Percentiles rank a stretch among this genome's conserved stretches.
Evolutionary conservation across 2,888 invertebrate species (phyloP).

Genomic region (Pollenia angustigena): DNA sequence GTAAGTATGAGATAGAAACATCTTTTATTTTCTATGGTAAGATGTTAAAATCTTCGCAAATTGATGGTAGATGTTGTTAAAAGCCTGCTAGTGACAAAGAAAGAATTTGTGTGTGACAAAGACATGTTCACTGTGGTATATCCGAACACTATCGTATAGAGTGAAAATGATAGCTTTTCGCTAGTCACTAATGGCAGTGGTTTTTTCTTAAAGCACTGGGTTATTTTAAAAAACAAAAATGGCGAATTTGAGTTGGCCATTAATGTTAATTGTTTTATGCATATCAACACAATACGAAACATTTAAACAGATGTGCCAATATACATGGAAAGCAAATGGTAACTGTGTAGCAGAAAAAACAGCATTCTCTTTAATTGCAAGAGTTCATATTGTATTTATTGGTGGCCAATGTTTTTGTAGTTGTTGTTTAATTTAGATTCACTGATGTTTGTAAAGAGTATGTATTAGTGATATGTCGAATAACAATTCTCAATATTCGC

Average conservation of each 20-base stretch:
- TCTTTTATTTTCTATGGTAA: too few relatives aligned
- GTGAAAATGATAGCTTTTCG: neutral
- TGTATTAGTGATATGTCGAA: too few relatives aligned
- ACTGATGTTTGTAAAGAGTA: conserved; percentile 37
- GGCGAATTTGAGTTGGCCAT: neutral
- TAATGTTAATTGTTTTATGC: conserved; percentile 23
- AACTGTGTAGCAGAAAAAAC: neutral
- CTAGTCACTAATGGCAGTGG: neutral
- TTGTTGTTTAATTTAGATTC: conserved; percentile 1
- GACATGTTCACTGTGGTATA: too few relatives aligned
- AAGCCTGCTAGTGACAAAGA: too few relatives aligned
- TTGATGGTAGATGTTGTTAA: too few relatives aligned
- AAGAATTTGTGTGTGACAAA: too few relatives aligned
- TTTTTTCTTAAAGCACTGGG: neutral
- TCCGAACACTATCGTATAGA: too few relatives aligned
- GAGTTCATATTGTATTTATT: conserved; percentile 19
- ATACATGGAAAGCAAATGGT: neutral
- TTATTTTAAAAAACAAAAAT: neutral
- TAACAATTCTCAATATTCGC: too few relatives aligned
- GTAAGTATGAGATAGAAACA: too few relatives aligned
- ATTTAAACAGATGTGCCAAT: neutral
- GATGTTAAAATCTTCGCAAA: too few relatives aligned
- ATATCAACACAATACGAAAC: neutral
- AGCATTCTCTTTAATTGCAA: conserved; percentile 19
- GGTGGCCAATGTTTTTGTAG: neutral